A percentile compares a stretch with the other conserved stretches of the same genome.
Evolutionary conservation across 2,113 vertebrate species (phyloP).

Genomic region (Phocoena sinus): DNA sequence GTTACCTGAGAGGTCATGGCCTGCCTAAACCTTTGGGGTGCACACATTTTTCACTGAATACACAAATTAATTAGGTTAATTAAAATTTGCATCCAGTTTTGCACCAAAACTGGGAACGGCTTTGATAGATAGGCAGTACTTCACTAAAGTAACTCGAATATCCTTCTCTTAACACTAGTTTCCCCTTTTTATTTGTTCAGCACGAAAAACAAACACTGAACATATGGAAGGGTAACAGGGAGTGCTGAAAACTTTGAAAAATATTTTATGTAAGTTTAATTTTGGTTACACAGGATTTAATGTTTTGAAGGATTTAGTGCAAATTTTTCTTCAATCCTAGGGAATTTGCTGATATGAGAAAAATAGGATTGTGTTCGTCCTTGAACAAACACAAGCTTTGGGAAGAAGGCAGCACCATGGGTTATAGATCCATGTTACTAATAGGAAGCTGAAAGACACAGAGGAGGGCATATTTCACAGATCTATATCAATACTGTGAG

Average conservation of each 20-base stretch:
- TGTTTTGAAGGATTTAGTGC: conserved; percentile 51
- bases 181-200: conserved; percentile 67
- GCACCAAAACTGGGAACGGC: not conserved
- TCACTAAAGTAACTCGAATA: conserved; percentile 8
- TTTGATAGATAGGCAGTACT: not conserved
- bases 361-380: not conserved
- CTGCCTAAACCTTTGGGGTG: not conserved
- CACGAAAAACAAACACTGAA: conserved; percentile 48
- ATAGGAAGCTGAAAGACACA: not conserved
- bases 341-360: conserved; percentile 8
- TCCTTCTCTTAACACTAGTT: conserved; percentile 17
- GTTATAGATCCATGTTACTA: not conserved
- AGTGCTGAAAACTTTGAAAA: conserved; percentile 60
- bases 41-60: not conserved
- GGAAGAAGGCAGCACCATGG: not conserved
- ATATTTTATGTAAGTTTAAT: conserved; percentile 70
- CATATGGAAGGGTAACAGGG: conserved; percentile 57
- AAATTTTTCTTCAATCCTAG: conserved; percentile 33
- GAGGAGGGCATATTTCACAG: not conserved
- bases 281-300: conserved; percentile 62
- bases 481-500: not conserved
- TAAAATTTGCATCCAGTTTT: conserved; percentile 1
- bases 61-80: conserved; percentile 39
- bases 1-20: conserved; percentile 58
- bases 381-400: not conserved